These are phyloP conservation scores for Pungitius pungitius DNA, from an alignment of 2,113 vertebrate species.

Conservation along the genomic window DNA sequence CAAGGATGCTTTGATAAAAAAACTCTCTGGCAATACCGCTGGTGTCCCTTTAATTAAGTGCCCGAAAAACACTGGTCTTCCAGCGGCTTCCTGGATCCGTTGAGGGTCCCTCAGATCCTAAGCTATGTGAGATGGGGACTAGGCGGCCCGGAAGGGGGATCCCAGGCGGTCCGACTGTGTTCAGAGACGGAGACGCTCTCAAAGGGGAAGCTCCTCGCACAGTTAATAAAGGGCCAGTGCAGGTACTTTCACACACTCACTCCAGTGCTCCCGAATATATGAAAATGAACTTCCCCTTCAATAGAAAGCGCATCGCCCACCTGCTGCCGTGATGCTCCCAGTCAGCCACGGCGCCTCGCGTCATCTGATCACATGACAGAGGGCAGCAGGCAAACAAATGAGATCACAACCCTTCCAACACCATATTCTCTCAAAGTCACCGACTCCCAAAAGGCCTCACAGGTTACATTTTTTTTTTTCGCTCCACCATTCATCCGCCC, in stretches of 20 bases:
- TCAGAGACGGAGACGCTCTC: conserved; percentile 2
- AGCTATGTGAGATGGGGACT: conserved; percentile 51
- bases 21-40: conserved; percentile 23
- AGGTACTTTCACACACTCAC: background rate
- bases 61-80: conserved; percentile 49
- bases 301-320: conserved; percentile 64
- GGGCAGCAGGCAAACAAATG: conserved; percentile 54
- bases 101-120: conserved; percentile 57
- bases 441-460: conserved; percentile 35
- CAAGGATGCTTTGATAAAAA: conserved; percentile 57
- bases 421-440: conserved; percentile 53
- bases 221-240: conserved; percentile 25
- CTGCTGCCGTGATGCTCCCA: conserved; percentile 45
- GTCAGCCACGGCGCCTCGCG: conserved; percentile 56
- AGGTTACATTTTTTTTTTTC: conserved; percentile 48
- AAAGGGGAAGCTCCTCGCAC: conserved; percentile 13
- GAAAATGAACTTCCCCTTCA: conserved; percentile 42
- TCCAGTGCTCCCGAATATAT: background rate
- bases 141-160: conserved; percentile 24
- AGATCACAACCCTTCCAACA: conserved; percentile 37
- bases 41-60: conserved; percentile 63
- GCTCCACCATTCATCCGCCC: no score
- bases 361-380: conserved; percentile 55
- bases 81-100: conserved; percentile 38
- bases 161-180: conserved; percentile 7